Percentiles rank a stretch among this genome's conserved stretches.
Conservation (phyloP, 53 echinoderm and acorn worm genomes). For the Arbacia lixula region DNA sequence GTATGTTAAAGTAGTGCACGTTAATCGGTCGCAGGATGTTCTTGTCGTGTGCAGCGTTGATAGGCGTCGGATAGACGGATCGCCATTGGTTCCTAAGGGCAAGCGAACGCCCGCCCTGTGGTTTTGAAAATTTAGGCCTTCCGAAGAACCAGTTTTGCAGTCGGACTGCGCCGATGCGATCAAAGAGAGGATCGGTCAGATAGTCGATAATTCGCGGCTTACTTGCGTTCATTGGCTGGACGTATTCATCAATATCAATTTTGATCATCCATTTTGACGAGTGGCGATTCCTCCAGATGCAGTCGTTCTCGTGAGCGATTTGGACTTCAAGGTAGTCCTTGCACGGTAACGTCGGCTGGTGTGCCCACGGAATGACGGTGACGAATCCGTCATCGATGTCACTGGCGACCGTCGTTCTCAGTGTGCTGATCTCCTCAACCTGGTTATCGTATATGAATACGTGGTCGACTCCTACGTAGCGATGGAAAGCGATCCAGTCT, state of each 20-base stretch:
- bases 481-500: constrained; percentile 77
- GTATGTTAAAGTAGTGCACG: constrained; percentile 90
- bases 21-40: constrained; percentile 80
- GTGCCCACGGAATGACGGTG: constrained; percentile 80
- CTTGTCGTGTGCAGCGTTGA: constrained; percentile 77
- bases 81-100: constrained; percentile 80
- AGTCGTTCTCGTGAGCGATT: constrained; percentile 93
- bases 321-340: constrained; percentile 87
- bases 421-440: constrained; percentile 45
- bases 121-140: constrained; percentile 53
- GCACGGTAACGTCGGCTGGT: constrained; percentile 47
- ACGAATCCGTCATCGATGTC: constrained; percentile 71
- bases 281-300: constrained; percentile 81
- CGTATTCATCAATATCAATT: constrained; percentile 86
- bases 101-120: constrained; percentile 38
- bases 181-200: constrained; percentile 55
- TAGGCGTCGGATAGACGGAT: constrained; percentile 58
- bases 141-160: constrained; percentile 94
- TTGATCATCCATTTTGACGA: constrained; percentile 80
- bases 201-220: constrained; percentile 66
- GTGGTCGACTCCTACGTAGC: constrained; percentile 74
- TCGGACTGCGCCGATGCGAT: constrained; percentile 59
- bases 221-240: constrained; percentile 82
- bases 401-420: constrained; percentile 55
- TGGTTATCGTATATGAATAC: constrained; percentile 86